These are phyloP conservation scores for Bombyx huttoni DNA, from an alignment of 2,888 invertebrate species.

Conservation along the genomic window DNA sequence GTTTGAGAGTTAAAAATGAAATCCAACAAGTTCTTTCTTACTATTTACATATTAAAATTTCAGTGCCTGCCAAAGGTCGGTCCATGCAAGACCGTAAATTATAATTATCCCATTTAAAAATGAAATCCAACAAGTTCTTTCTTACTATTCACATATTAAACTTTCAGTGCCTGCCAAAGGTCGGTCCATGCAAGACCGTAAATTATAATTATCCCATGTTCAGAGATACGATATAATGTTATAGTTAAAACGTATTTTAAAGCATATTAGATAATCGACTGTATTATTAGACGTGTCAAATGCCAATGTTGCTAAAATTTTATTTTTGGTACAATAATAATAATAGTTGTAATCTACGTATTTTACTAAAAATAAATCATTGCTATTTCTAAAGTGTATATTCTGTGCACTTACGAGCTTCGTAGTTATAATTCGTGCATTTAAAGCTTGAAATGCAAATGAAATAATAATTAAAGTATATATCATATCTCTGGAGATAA, in stretches of 20 bases:
- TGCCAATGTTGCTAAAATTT: conserved; percentile 45
- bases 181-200: conserved; percentile 23
- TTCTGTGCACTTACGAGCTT: conserved; percentile 11
- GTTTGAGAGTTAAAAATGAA: conserved; percentile 10
- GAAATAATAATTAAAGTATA: conserved; percentile 13
- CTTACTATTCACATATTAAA: conserved; percentile 32
- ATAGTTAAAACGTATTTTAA: conserved; percentile 41
- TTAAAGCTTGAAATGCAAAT: not conserved
- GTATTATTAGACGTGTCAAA: conserved; percentile 28
- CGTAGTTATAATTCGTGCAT: not conserved
- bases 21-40: conserved; percentile 20
- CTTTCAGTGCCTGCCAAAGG: conserved; percentile 54
- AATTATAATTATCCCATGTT: conserved; percentile 29
- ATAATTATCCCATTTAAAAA: conserved; percentile 27
- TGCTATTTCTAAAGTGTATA: conserved; percentile 2
- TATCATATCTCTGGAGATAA: conserved; percentile 59
- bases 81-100: conserved; percentile 19
- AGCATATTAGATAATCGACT: conserved; percentile 42
- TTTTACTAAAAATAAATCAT: conserved; percentile 3
- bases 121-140: too few species aligned
- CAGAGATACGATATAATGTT: conserved; percentile 60
- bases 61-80: conserved; percentile 52
- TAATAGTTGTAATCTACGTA: conserved; percentile 10
- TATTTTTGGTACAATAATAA: conserved; percentile 44
- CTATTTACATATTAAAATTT: conserved; percentile 35